Evolutionary conservation across 2,113 vertebrate genomes (phyloP).

Genomic region (Catharus minimus): DNA sequence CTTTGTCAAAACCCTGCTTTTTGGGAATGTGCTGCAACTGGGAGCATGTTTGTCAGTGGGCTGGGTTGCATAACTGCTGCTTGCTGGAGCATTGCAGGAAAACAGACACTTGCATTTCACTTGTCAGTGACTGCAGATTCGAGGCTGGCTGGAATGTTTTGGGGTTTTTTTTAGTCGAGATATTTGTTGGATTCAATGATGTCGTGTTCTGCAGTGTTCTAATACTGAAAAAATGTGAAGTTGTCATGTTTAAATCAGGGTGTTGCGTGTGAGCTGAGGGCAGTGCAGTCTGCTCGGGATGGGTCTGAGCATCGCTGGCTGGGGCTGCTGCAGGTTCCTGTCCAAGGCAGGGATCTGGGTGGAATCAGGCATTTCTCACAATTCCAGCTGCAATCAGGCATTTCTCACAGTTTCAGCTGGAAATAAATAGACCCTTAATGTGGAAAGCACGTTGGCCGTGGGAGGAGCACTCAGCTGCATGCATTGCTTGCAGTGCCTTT

Average conservation of each 20-base stretch:
- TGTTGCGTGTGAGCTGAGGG: background rate
- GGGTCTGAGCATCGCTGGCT: background rate
- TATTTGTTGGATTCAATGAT: background rate
- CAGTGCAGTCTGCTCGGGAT: background rate
- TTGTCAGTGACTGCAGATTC: background rate
- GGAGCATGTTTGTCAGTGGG: background rate
- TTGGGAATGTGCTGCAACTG: background rate
- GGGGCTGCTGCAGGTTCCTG: background rate
- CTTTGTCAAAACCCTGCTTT: background rate
- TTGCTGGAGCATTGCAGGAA: background rate
- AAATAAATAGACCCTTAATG: background rate
- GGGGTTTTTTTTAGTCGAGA: background rate
- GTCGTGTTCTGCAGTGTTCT: background rate
- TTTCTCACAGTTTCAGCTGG: background rate
- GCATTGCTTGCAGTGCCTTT: background rate
- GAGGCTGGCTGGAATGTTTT: background rate
- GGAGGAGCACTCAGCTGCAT: constrained; percentile 23
- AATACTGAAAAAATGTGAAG: background rate
- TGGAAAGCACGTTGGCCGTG: background rate
- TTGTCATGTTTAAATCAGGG: background rate
- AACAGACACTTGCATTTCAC: background rate
- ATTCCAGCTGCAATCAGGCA: background rate
- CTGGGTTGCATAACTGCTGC: background rate
- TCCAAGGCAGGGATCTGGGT: accelerated
- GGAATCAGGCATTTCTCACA: background rate